Evolutionary conservation across 1,140 invertebrate species (phyloP), one percentile per base, ranked within the genome.

Genomic region (Stegodyphus mimosarum): DNA sequence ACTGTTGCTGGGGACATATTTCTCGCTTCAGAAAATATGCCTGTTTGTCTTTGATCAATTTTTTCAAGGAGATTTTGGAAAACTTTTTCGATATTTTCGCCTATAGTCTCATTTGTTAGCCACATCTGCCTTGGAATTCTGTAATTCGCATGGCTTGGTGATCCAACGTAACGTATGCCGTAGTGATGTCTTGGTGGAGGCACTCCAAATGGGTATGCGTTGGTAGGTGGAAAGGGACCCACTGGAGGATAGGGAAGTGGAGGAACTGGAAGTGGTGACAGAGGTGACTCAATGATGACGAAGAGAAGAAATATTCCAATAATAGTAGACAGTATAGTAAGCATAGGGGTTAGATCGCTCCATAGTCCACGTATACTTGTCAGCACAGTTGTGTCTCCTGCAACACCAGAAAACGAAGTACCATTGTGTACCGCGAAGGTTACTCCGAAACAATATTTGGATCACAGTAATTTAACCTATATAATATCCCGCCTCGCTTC

Each of bases 211-310:
- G 83, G 83, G 55, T 86, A 86, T 51, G 78, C 63, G 50, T 78
- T 78, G 13, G 83, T 86, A 13, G 84, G 84, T 55, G 84, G 84
- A 71, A 50, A 86, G 6, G 76, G 76, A 7, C 84, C 84, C 7
- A 86, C 84, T 64, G 76, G 84, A 67, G 76, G 67, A 15, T 86
- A 55, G 6, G 84, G 84, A 50, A 86, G 84, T 55, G 84, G 84
- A 51, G 84, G 84, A 5, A 80, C 76, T 66, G 84, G 84, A 67
- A 86, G 84, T 49, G 84, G 84, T 33, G 84, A 86, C 50, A 86
- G 13, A 11, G 84, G 84, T 15, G 84, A 86, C 17, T 86, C 77
- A 11, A 86, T 49, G 51, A 86, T 15, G 63, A 79, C 13, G 63
- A 74, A 74, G 64, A 86, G 74, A 15, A 86, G 69, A 53, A 80